Conservation (phyloP, 2,113 vertebrate genomes). For the Apteryx owenii region DNA sequence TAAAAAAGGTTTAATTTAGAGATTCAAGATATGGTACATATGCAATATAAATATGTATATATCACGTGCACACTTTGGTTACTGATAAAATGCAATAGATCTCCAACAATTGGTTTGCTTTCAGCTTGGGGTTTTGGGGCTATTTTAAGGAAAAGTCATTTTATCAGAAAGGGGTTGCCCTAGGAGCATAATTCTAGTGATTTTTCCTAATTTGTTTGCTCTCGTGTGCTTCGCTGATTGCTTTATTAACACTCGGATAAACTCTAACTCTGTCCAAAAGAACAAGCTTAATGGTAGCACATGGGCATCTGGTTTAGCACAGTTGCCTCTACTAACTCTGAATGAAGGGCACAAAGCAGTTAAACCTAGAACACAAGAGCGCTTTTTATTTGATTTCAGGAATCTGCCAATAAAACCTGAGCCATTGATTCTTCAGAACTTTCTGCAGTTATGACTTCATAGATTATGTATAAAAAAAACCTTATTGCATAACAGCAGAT, state of each 20-base stretch:
- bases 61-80: slow-evolving; percentile 39
- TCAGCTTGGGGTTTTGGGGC: slow-evolving; percentile 55
- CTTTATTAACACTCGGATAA: slow-evolving; percentile 80
- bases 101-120: slow-evolving; percentile 32
- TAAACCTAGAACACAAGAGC: slow-evolving; percentile 89
- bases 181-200: slow-evolving; percentile 50
- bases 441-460: slow-evolving; percentile 89
- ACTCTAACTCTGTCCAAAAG: slow-evolving; percentile 67
- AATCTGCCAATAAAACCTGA: slow-evolving; percentile 90
- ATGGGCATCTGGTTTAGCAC: slow-evolving; percentile 54
- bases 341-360: slow-evolving; percentile 78
- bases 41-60: slow-evolving; percentile 40
- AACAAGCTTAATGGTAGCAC: slow-evolving; percentile 56
- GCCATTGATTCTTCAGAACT: slow-evolving; percentile 89
- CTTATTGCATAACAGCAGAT: slow-evolving; percentile 83
- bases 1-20: slow-evolving; percentile 57
- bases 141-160: slow-evolving; percentile 54
- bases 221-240: slow-evolving; percentile 76
- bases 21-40: slow-evolving; percentile 1
- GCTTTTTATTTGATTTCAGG: slow-evolving; percentile 93
- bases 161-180: slow-evolving; percentile 58
- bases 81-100: slow-evolving; percentile 60
- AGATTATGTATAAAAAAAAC: slow-evolving; percentile 80
- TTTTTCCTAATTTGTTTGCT: slow-evolving; percentile 69
- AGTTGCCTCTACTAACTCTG: slow-evolving; percentile 75